Base-by-base conservation (phyloP, 2,797 vertebrate genomes). In the Lemur catta region DNA sequence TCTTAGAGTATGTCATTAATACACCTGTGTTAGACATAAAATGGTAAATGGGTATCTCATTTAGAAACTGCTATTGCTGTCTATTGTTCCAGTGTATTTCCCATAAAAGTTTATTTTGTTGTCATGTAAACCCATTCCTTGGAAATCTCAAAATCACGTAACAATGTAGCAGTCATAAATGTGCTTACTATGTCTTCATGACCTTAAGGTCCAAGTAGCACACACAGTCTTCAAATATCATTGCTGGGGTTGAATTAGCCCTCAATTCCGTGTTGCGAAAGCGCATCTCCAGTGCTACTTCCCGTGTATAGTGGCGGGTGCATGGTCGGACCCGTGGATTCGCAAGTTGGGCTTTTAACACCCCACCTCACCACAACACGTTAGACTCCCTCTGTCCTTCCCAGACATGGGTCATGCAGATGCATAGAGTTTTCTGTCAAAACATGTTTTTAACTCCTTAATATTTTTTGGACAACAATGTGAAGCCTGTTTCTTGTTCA, bases 381-480 rank as follows among this genome's bases (percentile, higher is more conserved):
- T 22, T 1, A 7, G 41, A 46, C 33, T 76, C 86, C 69, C 0
- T 5, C 84, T 93, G 96, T 87, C 14, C 3, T 94, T 97, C 55
- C 33, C 86, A 79, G 71, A 13, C 81, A 57, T 18, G 38, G 11
- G 38, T 50, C 17, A 30, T 48, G 65, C 6, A 6, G 6, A 63
- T 43, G 38, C 0, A 13, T 93, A 38, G 9, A 86, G 74, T 10
- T 76, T 35, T 91, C 72, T 81, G 11, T 87, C 87, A 46, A 71
- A 61, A 0, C 71, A 14, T 0, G 87, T 28, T 84, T 1, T 41
- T 65, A 38, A 15, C 26, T 82, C 94, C 81, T 79, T 50, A 93
- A 1, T 0, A 38, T 5, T 86, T 95, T 72, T 46, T 94, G 76
- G 55, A 86, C 65, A 63, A 43, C 43, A 69, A 71, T 28, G 24